Conservation (phyloP, 2,113 vertebrate genomes). For the Sula dactylatra region DNA sequence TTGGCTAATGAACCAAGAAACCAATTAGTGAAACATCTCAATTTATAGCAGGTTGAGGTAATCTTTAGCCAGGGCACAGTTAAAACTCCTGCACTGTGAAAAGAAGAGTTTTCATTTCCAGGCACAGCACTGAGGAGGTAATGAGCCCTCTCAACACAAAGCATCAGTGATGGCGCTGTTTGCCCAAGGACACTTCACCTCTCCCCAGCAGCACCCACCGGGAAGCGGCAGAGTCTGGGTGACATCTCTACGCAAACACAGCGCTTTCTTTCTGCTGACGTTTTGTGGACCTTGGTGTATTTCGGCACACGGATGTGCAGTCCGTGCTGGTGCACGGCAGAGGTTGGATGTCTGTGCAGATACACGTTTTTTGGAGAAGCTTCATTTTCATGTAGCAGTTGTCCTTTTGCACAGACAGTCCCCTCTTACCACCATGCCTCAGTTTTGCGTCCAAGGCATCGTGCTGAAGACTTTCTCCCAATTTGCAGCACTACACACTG, state of each 20-base stretch:
- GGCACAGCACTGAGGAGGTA: neutral
- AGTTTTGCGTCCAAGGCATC: rapidly evolving
- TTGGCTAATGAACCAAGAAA: slow-evolving; percentile 58
- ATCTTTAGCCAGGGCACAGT: slow-evolving; percentile 45
- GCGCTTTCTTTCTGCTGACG: neutral
- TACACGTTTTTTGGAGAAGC: neutral
- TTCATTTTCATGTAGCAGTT: neutral
- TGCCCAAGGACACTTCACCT: neutral
- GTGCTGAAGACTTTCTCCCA: neutral
- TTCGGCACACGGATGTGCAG: neutral
- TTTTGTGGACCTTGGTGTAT: neutral
- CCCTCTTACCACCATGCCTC: neutral
- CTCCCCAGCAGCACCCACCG: neutral
- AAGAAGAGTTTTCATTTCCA: neutral
- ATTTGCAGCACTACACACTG: neutral
- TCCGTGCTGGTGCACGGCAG: rapidly evolving
- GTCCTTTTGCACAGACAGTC: neutral
- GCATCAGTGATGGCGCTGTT: neutral
- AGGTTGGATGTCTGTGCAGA: rapidly evolving
- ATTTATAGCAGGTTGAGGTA: slow-evolving; percentile 34
- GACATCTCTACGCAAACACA: neutral
- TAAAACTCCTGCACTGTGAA: slow-evolving; percentile 26
- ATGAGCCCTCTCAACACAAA: neutral
- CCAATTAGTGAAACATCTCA: slow-evolving; percentile 56
- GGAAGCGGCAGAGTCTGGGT: neutral